These are phyloP conservation scores for Brachyhypopomus occidentalis DNA, from an alignment of 2,113 vertebrate genomes.

Conservation along the genomic window DNA sequence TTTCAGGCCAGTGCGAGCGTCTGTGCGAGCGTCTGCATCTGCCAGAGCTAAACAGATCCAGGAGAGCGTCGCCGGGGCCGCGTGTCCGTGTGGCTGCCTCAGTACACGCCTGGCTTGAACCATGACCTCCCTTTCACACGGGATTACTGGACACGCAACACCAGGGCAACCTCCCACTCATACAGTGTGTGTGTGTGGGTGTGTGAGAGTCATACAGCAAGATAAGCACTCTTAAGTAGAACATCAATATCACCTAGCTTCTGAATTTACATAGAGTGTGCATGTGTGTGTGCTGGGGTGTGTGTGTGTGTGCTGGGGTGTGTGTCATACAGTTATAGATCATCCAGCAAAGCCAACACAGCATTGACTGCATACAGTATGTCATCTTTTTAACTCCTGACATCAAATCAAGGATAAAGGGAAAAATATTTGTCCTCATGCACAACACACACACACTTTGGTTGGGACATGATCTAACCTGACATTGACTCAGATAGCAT, in stretches of 20 bases:
- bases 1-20: no score
- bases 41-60: no score
- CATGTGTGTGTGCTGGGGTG: no score
- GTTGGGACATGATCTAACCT: not conserved
- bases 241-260: not conserved
- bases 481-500: not conserved
- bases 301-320: no score
- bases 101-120: not conserved
- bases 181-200: constrained; percentile 26
- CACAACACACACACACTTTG: not conserved
- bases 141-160: not conserved
- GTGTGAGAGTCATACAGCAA: constrained; percentile 39
- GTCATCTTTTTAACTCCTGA: not conserved
- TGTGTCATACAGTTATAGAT: no score
- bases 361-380: not conserved
- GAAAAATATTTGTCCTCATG: not conserved
- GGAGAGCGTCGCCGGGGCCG: not conserved
- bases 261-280: not conserved
- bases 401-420: constrained; percentile 5
- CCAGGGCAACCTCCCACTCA: constrained; percentile 11
- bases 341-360: not conserved
- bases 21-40: not conserved
- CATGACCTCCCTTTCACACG: not conserved
- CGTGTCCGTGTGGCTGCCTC: not conserved
- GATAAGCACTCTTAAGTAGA: constrained; percentile 18